phyloP scores from a whole-genome alignment of 2,888 invertebrate species.

The Cataglyphis altisquamis region DNA sequence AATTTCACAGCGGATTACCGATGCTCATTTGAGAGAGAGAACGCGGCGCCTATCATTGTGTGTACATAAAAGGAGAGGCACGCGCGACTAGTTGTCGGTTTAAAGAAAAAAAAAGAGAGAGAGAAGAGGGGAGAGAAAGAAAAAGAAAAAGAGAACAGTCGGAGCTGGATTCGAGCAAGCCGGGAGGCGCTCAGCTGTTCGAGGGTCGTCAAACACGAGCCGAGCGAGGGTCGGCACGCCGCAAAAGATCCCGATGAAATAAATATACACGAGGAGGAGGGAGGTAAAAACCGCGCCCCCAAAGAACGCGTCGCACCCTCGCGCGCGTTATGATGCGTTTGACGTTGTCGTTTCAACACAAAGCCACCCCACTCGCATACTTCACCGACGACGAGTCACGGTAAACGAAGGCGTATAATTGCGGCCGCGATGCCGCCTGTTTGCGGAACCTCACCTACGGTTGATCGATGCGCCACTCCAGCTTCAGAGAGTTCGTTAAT shows the following conservation, averaged over 20 bases:
- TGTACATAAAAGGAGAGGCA: constrained; percentile 38
- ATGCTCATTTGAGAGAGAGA: constrained; percentile 51
- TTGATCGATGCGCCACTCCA: constrained; percentile 25
- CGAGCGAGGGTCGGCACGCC: constrained; percentile 34
- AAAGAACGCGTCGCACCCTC: constrained; percentile 44
- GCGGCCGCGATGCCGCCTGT: constrained; percentile 32
- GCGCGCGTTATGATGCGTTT: constrained; percentile 38
- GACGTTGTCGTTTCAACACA: constrained; percentile 52
- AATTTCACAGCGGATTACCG: constrained; percentile 54
- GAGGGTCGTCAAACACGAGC: constrained; percentile 38
- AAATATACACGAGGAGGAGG: constrained; percentile 36
- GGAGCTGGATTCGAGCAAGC: constrained; percentile 35
- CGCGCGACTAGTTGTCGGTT: constrained; percentile 45
- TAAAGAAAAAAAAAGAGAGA: constrained; percentile 17
- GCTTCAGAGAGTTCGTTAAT: constrained; percentile 1
- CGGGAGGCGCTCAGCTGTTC: constrained; percentile 19
- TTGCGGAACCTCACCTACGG: constrained; percentile 2
- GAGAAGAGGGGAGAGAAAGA: background rate
- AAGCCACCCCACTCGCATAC: constrained; percentile 27
- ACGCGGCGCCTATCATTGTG: constrained; percentile 28
- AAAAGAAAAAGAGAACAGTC: constrained; percentile 46
- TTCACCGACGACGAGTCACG: constrained; percentile 20
- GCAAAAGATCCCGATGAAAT: constrained; percentile 56
- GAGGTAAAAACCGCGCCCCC: background rate
- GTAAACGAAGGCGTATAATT: constrained; percentile 39